Conservation (phyloP, 2,888 invertebrate genomes). For the Brachyptera risi region DNA sequence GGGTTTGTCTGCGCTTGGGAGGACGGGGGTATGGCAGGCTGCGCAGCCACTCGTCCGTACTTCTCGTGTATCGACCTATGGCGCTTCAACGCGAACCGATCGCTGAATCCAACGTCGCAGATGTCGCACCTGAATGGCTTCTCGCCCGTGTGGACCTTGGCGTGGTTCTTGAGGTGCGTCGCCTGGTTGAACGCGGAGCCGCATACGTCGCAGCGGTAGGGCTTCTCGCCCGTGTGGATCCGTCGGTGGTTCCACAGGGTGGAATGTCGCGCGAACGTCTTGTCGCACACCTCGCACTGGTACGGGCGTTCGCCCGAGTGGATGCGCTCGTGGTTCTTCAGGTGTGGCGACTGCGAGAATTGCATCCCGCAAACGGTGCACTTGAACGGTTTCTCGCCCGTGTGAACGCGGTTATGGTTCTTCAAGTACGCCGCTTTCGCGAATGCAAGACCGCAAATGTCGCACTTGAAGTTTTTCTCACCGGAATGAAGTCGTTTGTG, state of each 20-base stretch:
- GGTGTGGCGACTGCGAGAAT: constrained; percentile 83
- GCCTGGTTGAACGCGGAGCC: constrained; percentile 89
- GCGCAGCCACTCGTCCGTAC: constrained; percentile 54
- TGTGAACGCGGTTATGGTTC: constrained; percentile 83
- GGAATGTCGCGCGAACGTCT: constrained; percentile 82
- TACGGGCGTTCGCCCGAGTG: constrained; percentile 85
- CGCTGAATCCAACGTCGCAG: constrained; percentile 81
- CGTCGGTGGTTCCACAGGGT: constrained; percentile 85
- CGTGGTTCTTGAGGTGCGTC: constrained; percentile 83
- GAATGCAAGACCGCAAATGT: constrained; percentile 81
- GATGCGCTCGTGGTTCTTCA: constrained; percentile 84
- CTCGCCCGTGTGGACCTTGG: constrained; percentile 77
- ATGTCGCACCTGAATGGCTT: constrained; percentile 81
- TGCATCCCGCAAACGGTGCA: constrained; percentile 88
- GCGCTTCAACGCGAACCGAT: constrained; percentile 79
- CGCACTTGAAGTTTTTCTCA: constrained; percentile 82
- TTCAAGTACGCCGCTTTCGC: constrained; percentile 88
- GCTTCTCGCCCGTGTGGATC: constrained; percentile 84
- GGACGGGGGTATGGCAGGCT: constrained; percentile 9
- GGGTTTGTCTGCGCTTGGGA: constrained; percentile 23
- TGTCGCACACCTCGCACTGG: constrained; percentile 85
- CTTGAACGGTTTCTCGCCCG: constrained; percentile 58
- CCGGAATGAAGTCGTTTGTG: constrained; percentile 83
- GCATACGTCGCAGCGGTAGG: constrained; percentile 79
- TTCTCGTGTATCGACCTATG: constrained; percentile 86